A percentile compares a stretch with the other conserved stretches of the same genome.
phyloP scores from a whole-genome alignment of 2,888 invertebrate species.

The Spodoptera exigua region DNA sequence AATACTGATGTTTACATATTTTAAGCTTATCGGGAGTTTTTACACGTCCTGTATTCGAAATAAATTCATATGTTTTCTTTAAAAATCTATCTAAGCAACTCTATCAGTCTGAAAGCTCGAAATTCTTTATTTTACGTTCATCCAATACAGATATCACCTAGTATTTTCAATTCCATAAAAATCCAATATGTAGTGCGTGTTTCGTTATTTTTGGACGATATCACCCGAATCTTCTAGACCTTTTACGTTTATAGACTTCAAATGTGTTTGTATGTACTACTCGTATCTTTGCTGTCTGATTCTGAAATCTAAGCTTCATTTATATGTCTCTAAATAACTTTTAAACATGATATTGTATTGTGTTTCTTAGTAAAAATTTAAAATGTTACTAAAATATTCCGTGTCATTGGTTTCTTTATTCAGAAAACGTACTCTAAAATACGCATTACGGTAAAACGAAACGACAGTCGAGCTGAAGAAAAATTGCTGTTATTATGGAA shows the following conservation, averaged over 20 bases:
- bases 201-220: slow-evolving; percentile 8
- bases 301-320: background rate
- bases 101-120: no score
- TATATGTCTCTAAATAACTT: slow-evolving; percentile 6
- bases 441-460: background rate
- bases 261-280: slow-evolving; percentile 6
- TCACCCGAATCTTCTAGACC: slow-evolving; percentile 12
- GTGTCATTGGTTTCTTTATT: background rate
- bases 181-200: no score
- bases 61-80: no score
- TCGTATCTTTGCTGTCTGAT: no score
- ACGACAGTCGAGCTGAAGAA: background rate
- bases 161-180: no score
- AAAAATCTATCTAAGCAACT: no score
- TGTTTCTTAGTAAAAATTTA: background rate
- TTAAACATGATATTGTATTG: background rate
- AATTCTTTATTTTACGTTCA: slow-evolving; percentile 10
- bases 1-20: no score
- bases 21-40: no score
- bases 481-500: background rate
- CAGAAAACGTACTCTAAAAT: background rate
- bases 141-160: no score
- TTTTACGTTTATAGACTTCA: slow-evolving; percentile 16
- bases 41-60: no score
- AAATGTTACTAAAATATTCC: background rate